Evolutionary conservation across 2,888 invertebrate species (phyloP).

Genomic region (Nomada fucata): DNA sequence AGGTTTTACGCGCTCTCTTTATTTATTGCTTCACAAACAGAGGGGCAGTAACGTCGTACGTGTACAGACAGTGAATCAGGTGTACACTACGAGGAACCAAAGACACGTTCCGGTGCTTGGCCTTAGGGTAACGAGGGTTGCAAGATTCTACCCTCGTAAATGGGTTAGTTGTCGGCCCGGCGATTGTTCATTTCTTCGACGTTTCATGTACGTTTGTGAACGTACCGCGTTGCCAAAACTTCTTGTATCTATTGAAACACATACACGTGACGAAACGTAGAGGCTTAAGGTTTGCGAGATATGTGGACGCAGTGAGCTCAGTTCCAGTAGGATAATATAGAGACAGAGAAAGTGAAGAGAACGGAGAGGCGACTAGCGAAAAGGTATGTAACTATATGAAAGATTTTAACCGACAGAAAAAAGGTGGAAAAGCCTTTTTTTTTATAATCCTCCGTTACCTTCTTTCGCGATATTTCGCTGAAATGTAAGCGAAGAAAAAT

Average conservation of each 20-base stretch:
- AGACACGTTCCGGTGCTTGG: neutral
- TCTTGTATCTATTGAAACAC: constrained; percentile 7
- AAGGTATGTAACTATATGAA: constrained; percentile 46
- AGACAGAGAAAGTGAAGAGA: neutral
- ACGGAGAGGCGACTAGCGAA: constrained; percentile 15
- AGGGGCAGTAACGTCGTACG: neutral
- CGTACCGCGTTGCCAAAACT: constrained; percentile 41
- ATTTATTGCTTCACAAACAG: neutral
- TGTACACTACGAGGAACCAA: neutral
- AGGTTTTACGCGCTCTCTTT: neutral
- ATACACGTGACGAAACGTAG: constrained; percentile 7
- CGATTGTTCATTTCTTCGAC: constrained; percentile 53
- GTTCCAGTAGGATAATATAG: constrained; percentile 35
- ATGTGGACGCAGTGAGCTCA: constrained; percentile 30
- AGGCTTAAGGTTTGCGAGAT: constrained; percentile 44
- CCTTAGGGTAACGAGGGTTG: neutral
- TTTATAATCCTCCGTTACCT: neutral
- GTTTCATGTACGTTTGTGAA: constrained; percentile 25
- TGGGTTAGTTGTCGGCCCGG: constrained; percentile 28
- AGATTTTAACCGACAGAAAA: constrained; percentile 9
- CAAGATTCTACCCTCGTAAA: constrained; percentile 30
- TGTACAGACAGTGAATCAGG: neutral
- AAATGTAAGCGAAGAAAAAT: constrained; percentile 2
- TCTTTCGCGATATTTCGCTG: neutral
- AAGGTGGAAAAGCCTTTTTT: constrained; percentile 4